Base-by-base conservation (phyloP, 2,797 vertebrate species). In the Glyptemys insculpta region DNA sequence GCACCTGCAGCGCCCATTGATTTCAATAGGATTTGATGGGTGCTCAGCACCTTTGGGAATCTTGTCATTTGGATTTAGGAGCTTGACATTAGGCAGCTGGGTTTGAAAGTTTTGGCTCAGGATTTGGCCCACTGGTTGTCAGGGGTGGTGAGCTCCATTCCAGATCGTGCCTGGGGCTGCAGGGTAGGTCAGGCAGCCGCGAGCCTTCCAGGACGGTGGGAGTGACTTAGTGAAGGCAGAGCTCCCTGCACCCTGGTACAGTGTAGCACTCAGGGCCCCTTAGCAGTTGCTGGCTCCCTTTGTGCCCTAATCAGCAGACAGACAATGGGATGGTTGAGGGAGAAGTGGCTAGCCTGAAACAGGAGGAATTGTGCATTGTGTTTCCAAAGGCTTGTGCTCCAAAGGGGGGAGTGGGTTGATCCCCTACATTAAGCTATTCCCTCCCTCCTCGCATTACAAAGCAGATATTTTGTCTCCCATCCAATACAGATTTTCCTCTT, bases 121-220 rank as follows among this genome's bases (percentile, higher is more conserved):
- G 21, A 27, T 74, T 41, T 41, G 74, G 74, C 8, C 41, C 25
- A 25, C 27, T 29, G 74, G 44, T 47, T 76, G 41, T 15, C 41
- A 11, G 52, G 37, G 72, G 50, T 57, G 91, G 74, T 2, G 27
- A 85, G 83, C 57, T 6, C 0, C 74, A 4, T 87, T 85, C 79
- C 37, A 76, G 72, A 12, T 84, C 16, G 0, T 0, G 47, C 7
- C 56, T 1, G 0, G 44, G 62, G 72, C 0, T 18, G 80, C 53
- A 44, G 80, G n/a, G 15, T 18, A 29, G 4, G 10, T 34, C 41
- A 34, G 52, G 59, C 11, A 8, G 7, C 5, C 52, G 4, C 68
- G 11, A 7, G 27, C 52, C 15, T 54, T 72, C 54, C 8, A 18
- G n/a, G 27, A 41, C 6, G 2, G 25, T 29, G 37, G 37, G 80